Evolutionary conservation across 2,113 vertebrate genomes (phyloP).

Genomic region (Channa argus): DNA sequence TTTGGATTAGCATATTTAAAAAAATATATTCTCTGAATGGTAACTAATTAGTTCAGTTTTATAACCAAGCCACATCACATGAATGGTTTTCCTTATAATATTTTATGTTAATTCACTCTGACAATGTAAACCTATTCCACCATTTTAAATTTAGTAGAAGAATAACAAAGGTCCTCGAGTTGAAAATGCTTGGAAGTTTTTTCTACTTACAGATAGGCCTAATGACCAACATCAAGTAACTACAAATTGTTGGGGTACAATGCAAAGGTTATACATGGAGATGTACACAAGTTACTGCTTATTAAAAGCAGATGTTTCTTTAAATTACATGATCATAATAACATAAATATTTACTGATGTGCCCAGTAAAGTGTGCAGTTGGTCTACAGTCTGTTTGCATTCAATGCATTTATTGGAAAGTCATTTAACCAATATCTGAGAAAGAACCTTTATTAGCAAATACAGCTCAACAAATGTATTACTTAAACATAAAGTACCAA

Average conservation of each 20-base stretch:
- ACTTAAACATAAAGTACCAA: slow-evolving; percentile 61
- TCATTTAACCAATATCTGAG: background rate
- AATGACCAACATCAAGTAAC: too few relatives aligned
- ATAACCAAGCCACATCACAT: too few relatives aligned
- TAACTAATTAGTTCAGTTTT: background rate
- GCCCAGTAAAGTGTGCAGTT: background rate
- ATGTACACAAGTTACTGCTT: background rate
- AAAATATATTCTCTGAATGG: background rate
- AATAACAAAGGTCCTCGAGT: background rate
- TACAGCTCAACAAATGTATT: slow-evolving; percentile 80
- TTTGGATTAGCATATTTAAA: background rate
- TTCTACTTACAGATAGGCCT: too few relatives aligned
- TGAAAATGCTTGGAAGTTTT: too few relatives aligned
- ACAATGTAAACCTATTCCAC: too few relatives aligned
- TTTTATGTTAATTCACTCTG: too few relatives aligned
- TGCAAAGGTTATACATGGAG: background rate
- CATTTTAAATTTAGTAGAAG: background rate
- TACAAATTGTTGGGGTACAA: background rate
- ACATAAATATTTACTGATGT: background rate
- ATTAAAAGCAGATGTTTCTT: background rate
- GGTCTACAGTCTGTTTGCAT: slow-evolving; percentile 5
- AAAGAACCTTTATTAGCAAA: slow-evolving; percentile 42
- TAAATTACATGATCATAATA: slow-evolving; percentile 1
- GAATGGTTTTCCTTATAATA: too few relatives aligned
- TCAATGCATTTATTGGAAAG: background rate